Percentiles rank a stretch among this genome's conserved stretches.
These are phyloP conservation scores for Scolopax bukidnonensis DNA, from an alignment of 2,797 vertebrate species.

Conservation along the genomic window DNA sequence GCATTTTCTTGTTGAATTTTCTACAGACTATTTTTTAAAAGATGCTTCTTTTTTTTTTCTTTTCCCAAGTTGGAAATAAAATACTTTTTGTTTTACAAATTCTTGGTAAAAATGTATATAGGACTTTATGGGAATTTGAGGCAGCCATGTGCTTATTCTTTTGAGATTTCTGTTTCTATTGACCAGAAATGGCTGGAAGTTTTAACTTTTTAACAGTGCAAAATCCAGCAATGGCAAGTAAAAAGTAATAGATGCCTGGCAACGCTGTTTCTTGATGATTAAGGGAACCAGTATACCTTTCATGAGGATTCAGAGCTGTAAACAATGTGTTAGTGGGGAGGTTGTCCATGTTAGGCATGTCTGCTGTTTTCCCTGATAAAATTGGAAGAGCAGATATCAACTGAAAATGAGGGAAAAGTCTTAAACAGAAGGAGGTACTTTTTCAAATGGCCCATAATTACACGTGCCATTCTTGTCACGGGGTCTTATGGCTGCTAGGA, in stretches of 20 bases:
- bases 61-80: background rate
- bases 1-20: conserved; percentile 9
- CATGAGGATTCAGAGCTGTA: background rate
- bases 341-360: background rate
- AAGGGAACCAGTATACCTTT: background rate
- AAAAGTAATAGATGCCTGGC: background rate
- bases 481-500: background rate
- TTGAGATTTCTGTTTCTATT: background rate
- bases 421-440: background rate
- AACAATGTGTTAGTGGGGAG: background rate
- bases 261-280: background rate
- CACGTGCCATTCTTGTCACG: background rate
- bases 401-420: background rate
- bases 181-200: background rate
- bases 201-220: background rate
- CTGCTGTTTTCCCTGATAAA: background rate
- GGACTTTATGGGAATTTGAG: background rate
- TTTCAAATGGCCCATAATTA: background rate
- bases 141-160: background rate
- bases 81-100: background rate
- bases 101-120: background rate
- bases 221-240: background rate
- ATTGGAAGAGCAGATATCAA: background rate
- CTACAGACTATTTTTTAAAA: background rate
- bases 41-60: rapidly evolving